phyloP scores from a whole-genome alignment of 2,888 invertebrate species.

The Polydrusus tereticollis region DNA sequence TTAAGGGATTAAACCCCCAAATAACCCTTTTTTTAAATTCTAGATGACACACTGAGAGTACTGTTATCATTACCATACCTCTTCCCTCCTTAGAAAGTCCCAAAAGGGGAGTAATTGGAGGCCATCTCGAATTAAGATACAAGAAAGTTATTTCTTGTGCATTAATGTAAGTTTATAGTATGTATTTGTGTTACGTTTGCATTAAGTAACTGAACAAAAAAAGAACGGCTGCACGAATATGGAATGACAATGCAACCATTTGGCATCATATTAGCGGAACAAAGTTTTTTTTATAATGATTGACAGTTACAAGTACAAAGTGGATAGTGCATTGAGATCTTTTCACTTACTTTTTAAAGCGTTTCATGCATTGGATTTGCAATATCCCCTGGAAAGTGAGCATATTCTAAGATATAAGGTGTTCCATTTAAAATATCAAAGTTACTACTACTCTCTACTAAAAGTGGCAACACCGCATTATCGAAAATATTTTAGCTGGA shows the following conservation, averaged over 20 bases:
- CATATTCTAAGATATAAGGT: too few species aligned
- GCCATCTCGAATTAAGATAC: background rate
- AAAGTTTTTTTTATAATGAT: too few species aligned
- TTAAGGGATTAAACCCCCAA: too few species aligned
- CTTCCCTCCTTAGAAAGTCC: background rate
- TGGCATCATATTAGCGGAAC: too few species aligned
- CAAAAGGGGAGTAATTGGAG: background rate
- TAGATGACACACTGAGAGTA: background rate
- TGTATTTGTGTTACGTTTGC: too few species aligned
- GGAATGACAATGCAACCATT: too few species aligned
- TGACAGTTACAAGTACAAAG: background rate
- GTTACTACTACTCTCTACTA: too few species aligned
- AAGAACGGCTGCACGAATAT: too few species aligned
- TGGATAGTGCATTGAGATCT: background rate
- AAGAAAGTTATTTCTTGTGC: background rate
- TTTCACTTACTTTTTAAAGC: background rate
- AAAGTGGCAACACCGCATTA: too few species aligned
- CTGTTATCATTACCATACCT: background rate
- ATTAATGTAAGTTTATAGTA: background rate
- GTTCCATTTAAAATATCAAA: too few species aligned
- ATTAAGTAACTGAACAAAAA: too few species aligned
- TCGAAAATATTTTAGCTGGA: too few species aligned
- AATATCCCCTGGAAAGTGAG: slow-evolving; percentile 2
- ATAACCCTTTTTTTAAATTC: background rate
- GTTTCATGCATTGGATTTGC: background rate